phyloP scores from a whole-genome alignment of 2,113 vertebrate genomes.

The Misgurnus anguillicaudatus region DNA sequence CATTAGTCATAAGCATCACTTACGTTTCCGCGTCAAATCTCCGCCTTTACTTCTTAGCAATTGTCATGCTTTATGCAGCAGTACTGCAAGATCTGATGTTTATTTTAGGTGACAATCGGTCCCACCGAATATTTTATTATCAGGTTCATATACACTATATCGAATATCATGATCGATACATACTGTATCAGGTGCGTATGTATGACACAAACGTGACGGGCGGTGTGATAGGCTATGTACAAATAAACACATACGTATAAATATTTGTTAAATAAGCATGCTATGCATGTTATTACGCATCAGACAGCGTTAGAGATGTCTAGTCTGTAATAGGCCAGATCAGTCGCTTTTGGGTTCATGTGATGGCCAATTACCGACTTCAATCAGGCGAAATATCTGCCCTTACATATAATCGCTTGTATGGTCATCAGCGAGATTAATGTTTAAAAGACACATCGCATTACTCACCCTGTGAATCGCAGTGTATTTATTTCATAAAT shows the following conservation, averaged over 20 bases:
- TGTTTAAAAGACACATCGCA: background rate
- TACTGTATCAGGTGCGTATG: background rate
- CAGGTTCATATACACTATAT: background rate
- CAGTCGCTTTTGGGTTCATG: background rate
- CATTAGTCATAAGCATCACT: slow-evolving; percentile 5
- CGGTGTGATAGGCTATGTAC: background rate
- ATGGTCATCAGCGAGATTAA: background rate
- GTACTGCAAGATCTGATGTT: background rate
- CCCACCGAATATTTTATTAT: background rate
- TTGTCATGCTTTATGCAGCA: slow-evolving; percentile 16
- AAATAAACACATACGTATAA: background rate
- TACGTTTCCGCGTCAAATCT: slow-evolving; percentile 1
- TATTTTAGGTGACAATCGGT: slow-evolving; percentile 1
- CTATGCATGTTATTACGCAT: background rate
- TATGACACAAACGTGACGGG: background rate
- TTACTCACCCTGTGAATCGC: slow-evolving; percentile 33
- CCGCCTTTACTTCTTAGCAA: background rate
- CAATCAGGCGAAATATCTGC: background rate
- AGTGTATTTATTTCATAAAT: slow-evolving; percentile 44
- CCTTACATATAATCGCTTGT: background rate
- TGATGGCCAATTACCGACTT: slow-evolving; percentile 17
- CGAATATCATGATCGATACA: background rate
- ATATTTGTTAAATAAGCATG: background rate
- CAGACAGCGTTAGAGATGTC: background rate
- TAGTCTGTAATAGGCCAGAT: slow-evolving; percentile 28